Percentiles rank a stretch among this genome's conserved stretches.
Evolutionary conservation across 2,888 invertebrate genomes (phyloP).

Genomic region (Synergus itoensis): DNA sequence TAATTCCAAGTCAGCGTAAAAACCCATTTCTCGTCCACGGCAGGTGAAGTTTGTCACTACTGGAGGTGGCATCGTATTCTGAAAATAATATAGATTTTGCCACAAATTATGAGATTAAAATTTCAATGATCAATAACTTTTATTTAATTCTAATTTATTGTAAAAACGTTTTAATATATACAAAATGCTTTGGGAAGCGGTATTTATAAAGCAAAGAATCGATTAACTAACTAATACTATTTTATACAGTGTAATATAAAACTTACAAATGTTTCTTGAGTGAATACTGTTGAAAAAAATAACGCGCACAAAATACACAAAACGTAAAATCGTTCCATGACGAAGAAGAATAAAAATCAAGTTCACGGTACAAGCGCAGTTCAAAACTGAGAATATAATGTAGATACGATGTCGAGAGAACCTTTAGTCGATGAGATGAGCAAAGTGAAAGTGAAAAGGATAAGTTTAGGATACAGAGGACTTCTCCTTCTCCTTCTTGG

Average conservation of each 20-base stretch:
- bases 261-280: constrained; percentile 62
- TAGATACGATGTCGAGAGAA: constrained; percentile 46
- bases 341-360: neutral
- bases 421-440: constrained; percentile 58
- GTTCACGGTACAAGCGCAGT: constrained; percentile 27
- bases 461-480: constrained; percentile 60
- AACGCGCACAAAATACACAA: constrained; percentile 42
- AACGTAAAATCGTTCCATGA: constrained; percentile 47
- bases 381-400: constrained; percentile 29
- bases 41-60: constrained; percentile 67
- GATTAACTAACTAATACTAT: neutral
- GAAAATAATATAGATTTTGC: constrained; percentile 16
- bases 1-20: constrained; percentile 68
- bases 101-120: neutral
- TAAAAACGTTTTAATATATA: no score
- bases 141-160: no score
- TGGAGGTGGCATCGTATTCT: constrained; percentile 66
- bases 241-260: constrained; percentile 6
- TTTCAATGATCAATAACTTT: no score
- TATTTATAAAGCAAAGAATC: no score
- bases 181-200: no score
- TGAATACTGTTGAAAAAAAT: constrained; percentile 44
- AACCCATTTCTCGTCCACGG: constrained; percentile 64
- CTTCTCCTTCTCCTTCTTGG: constrained; percentile 27
- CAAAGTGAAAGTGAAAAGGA: constrained; percentile 69